Evolutionary conservation across 2,113 vertebrate species (phyloP).

Genomic region (Ammodramus savannarum): DNA sequence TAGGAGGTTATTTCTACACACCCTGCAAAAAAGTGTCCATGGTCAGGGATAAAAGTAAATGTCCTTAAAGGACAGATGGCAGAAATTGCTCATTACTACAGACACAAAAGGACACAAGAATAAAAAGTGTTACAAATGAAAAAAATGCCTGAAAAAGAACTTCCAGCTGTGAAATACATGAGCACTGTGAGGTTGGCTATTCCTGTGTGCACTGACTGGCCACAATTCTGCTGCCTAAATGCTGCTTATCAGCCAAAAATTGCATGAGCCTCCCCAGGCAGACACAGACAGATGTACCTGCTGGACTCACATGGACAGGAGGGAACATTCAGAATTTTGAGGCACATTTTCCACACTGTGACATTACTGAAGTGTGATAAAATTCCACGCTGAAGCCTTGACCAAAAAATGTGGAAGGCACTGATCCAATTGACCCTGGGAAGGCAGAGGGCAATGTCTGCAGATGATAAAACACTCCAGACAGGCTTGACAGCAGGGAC

Average conservation of each 20-base stretch:
- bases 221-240: background rate
- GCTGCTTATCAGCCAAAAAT: background rate
- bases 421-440: background rate
- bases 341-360: background rate
- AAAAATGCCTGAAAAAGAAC: background rate
- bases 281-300: background rate
- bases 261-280: background rate
- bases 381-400: background rate
- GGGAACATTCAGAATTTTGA: background rate
- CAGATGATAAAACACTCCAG: background rate
- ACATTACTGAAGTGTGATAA: background rate
- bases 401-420: background rate
- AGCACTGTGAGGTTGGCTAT: background rate
- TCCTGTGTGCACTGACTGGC: background rate
- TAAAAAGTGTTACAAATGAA: background rate
- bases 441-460: background rate
- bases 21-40: background rate
- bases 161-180: background rate
- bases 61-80: background rate
- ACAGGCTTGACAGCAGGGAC: background rate
- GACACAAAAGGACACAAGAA: background rate
- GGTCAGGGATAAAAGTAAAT: background rate
- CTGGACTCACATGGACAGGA: background rate
- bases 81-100: background rate
- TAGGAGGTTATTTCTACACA: background rate